Percentiles rank a stretch among this genome's conserved stretches.
Conservation (phyloP, 1,140 invertebrate genomes). For the Dicyema japonicum region DNA sequence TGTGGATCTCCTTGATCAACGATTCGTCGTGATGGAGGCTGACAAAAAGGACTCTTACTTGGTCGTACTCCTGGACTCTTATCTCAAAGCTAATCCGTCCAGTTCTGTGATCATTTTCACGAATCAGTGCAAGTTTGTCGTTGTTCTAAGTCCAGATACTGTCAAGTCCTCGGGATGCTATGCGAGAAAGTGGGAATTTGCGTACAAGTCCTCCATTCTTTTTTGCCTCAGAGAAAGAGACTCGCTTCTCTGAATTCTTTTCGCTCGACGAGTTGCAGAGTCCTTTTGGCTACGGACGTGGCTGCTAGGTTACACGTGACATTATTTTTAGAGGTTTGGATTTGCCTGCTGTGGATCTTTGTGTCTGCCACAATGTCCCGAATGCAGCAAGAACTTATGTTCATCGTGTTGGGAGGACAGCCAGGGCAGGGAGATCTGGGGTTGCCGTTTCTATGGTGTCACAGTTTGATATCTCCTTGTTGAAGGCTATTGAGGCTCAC, state of each 20-base stretch:
- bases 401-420: constrained; percentile 18
- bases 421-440: constrained; percentile 18
- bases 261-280: too few species aligned
- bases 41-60: constrained; percentile 69
- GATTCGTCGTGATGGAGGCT: constrained; percentile 50
- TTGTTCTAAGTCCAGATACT: too few species aligned
- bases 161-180: too few species aligned
- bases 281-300: constrained; percentile 20
- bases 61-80: constrained; percentile 47
- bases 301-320: constrained; percentile 16
- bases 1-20: constrained; percentile 45
- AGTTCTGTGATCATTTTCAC: constrained; percentile 65
- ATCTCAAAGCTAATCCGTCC: constrained; percentile 31
- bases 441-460: constrained; percentile 50
- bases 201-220: too few species aligned
- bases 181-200: too few species aligned
- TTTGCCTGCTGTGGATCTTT: constrained; percentile 18
- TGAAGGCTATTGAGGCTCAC: too few species aligned
- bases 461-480: too few species aligned
- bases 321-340: constrained; percentile 20
- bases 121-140: constrained; percentile 68
- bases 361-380: constrained; percentile 22
- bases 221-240: too few species aligned
- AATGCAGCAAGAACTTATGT: constrained; percentile 18
- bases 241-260: too few species aligned